Evolutionary conservation across 2,797 vertebrate genomes (phyloP).

Genomic region (Pantherophis vulpinus): DNA sequence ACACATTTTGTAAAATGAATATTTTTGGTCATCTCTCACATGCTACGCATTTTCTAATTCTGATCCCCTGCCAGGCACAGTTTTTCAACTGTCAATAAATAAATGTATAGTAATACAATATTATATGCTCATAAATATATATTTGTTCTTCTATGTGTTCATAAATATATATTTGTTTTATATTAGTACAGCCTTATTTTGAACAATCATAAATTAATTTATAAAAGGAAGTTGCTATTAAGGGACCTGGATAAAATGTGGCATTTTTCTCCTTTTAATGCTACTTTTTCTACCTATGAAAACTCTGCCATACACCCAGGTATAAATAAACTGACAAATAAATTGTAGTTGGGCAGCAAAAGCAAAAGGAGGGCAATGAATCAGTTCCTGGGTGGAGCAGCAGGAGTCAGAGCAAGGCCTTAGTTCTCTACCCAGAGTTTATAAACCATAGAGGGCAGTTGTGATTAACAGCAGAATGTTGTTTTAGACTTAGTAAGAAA

Average conservation of each 20-base stretch:
- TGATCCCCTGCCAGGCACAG: neutral
- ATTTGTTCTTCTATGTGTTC: neutral
- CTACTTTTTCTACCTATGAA: conserved; percentile 2
- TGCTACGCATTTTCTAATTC: neutral
- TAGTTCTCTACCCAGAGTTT: conserved; percentile 3
- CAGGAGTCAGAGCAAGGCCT: neutral
- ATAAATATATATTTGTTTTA: neutral
- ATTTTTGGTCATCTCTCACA: neutral
- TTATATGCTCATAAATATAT: neutral
- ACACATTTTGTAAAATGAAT: neutral
- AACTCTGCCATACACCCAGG: neutral
- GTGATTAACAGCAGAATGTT: conserved; percentile 21
- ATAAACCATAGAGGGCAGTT: conserved; percentile 10
- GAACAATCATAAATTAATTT: neutral
- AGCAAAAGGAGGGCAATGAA: neutral
- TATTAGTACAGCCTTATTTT: neutral
- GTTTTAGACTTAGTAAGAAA: conserved; percentile 23
- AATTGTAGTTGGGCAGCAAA: neutral
- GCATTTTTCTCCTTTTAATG: neutral
- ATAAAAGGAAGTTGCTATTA: neutral
- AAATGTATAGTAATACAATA: neutral
- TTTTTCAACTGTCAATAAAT: neutral
- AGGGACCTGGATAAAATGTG: neutral
- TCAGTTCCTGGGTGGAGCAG: neutral
- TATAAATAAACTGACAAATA: neutral